Evolutionary conservation across 2,888 invertebrate genomes (phyloP).

Genomic region (Noctua janthina): DNA sequence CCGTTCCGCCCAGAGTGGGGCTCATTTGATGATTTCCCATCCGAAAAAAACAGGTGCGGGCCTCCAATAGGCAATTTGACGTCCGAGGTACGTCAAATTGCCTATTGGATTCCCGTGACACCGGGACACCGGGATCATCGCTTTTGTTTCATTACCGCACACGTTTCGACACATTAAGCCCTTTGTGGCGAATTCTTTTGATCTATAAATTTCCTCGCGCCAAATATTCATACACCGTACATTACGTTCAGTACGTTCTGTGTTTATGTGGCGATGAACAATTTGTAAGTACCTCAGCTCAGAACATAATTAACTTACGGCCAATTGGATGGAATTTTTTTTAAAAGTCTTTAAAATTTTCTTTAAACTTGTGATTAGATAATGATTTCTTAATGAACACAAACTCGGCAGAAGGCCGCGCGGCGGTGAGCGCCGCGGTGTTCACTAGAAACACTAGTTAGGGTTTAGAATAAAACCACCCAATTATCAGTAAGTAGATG

Average conservation of each 20-base stretch:
- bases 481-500: no score
- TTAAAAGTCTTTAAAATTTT: background rate
- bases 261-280: background rate
- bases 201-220: slow-evolving; percentile 46
- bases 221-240: slow-evolving; percentile 4
- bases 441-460: no score
- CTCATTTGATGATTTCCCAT: no score
- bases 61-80: slow-evolving; percentile 55
- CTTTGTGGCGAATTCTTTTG: slow-evolving; percentile 62
- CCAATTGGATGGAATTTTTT: slow-evolving; percentile 9
- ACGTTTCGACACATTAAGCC: slow-evolving; percentile 26
- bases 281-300: background rate
- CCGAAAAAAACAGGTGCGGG: no score
- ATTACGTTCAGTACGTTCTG: background rate
- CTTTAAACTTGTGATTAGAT: background rate
- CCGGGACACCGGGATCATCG: slow-evolving; percentile 22
- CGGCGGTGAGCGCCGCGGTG: no score
- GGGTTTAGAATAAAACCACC: no score
- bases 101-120: slow-evolving; percentile 5
- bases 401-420: background rate
- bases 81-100: no score
- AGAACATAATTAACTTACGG: background rate
- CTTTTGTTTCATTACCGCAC: slow-evolving; percentile 55
- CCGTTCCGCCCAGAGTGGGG: no score
- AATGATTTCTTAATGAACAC: no score